phyloP scores from a whole-genome alignment of 2,797 vertebrate genomes.

The Cottoperca gobio region DNA sequence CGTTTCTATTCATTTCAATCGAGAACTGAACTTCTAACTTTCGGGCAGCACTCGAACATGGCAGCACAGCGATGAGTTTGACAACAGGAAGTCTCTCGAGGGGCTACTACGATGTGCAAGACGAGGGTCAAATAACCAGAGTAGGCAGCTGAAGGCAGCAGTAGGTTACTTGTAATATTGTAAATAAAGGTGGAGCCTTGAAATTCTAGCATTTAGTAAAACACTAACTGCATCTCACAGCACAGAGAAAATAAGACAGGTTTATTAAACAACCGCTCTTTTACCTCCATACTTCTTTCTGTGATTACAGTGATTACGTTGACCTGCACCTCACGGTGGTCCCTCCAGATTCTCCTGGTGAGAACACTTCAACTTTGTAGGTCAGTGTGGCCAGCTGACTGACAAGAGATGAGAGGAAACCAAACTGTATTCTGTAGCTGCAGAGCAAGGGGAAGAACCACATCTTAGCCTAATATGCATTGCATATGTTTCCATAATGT shows the following conservation, averaged over 20 bases:
- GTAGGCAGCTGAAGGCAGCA: neutral
- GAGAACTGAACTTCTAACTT: neutral
- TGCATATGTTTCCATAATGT: neutral
- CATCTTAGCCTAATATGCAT: too few relatives aligned
- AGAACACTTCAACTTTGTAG: neutral
- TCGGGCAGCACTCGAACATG: neutral
- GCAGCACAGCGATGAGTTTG: neutral
- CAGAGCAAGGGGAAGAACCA: too few relatives aligned
- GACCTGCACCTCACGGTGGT: slow-evolving; percentile 9
- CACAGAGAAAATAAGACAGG: neutral
- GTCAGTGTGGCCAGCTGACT: neutral
- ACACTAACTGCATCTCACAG: neutral
- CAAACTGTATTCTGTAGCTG: neutral
- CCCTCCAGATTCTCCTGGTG: neutral
- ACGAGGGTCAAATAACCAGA: neutral
- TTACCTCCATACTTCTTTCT: slow-evolving; percentile 11
- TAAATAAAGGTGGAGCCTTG: neutral
- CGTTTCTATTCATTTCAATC: neutral
- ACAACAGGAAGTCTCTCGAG: neutral
- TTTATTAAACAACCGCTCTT: neutral
- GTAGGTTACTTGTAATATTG: neutral
- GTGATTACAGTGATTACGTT: slow-evolving; percentile 4
- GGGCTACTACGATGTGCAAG: neutral
- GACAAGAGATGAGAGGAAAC: neutral
- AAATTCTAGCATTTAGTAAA: neutral